These are phyloP conservation scores for Eupithecia subumbrata DNA, from an alignment of 2,888 invertebrate genomes.

Conservation along the genomic window DNA sequence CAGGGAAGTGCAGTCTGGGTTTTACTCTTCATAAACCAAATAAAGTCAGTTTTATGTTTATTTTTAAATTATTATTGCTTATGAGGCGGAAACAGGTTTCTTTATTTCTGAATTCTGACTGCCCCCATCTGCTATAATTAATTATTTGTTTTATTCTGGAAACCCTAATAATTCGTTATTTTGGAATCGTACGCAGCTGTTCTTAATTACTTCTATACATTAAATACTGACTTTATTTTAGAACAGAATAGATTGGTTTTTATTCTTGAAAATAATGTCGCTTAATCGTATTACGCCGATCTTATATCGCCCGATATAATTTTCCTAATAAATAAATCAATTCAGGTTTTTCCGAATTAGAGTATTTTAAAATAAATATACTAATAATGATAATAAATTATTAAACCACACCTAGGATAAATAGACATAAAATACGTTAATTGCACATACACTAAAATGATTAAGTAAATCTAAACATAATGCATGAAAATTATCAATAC, in stretches of 20 bases:
- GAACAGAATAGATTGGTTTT: slow-evolving; percentile 12
- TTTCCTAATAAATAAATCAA: slow-evolving; percentile 81
- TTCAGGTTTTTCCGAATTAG: slow-evolving; percentile 57
- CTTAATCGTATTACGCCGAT: slow-evolving; percentile 44
- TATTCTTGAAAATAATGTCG: slow-evolving; percentile 32
- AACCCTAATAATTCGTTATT: not conserved
- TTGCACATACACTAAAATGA: slow-evolving; percentile 80
- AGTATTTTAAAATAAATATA: slow-evolving; percentile 42
- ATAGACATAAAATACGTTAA: slow-evolving; percentile 75
- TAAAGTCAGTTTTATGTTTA: slow-evolving; percentile 38
- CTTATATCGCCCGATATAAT: slow-evolving; percentile 64
- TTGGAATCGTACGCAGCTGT: not conserved
- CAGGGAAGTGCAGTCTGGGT: slow-evolving; percentile 24
- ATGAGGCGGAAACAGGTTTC: slow-evolving; percentile 37
- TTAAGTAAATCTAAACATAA: slow-evolving; percentile 71
- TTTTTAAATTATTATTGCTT: slow-evolving; percentile 38
- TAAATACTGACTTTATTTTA: slow-evolving; percentile 32
- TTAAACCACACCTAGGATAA: slow-evolving; percentile 68
- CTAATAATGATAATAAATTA: slow-evolving; percentile 64
- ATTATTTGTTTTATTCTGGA: slow-evolving; percentile 12
- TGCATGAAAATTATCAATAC: slow-evolving; percentile 65
- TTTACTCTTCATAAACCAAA: slow-evolving; percentile 27
- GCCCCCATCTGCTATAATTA: slow-evolving; percentile 37
- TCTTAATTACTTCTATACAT: slow-evolving; percentile 6
- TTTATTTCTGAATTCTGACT: slow-evolving; percentile 26